Percentiles rank a stretch among this genome's conserved stretches.
Evolutionary conservation across 2,113 vertebrate species (phyloP).

Genomic region (Columba janthina): DNA sequence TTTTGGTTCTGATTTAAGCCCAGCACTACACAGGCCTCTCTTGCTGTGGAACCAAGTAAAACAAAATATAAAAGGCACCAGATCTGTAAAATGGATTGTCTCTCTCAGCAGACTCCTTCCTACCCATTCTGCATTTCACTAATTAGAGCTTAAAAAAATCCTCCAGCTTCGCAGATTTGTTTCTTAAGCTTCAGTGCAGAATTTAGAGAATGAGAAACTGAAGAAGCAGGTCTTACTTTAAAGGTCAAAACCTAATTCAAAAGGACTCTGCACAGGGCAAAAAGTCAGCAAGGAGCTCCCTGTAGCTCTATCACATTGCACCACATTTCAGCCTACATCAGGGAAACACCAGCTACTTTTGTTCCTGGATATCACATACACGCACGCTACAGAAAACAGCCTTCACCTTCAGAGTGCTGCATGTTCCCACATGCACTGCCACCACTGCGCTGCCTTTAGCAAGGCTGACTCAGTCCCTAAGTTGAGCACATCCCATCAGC

Average conservation of each 20-base stretch:
- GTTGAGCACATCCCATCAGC: accelerated
- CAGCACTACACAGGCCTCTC: neutral
- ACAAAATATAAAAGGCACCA: neutral
- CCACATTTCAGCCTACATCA: neutral
- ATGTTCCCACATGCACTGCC: neutral
- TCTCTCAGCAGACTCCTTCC: neutral
- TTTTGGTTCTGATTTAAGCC: neutral
- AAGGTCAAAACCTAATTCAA: conserved; percentile 41
- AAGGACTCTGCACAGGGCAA: conserved; percentile 24
- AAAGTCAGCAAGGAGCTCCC: conserved; percentile 37
- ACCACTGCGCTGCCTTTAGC: neutral
- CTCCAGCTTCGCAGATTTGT: neutral
- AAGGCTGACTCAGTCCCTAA: neutral
- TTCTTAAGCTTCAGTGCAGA: neutral
- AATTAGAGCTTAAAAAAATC: neutral
- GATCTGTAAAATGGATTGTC: neutral
- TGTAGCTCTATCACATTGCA: neutral
- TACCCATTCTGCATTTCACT: neutral
- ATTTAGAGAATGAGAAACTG: conserved; percentile 14
- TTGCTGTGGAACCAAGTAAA: neutral
- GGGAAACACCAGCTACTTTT: neutral
- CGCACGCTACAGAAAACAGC: neutral
- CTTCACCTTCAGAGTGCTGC: neutral
- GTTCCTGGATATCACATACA: conserved; percentile 5
- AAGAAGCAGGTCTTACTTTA: conserved; percentile 24